A percentile compares a stretch with the other conserved stretches of the same genome.
Conservation (phyloP, 1,140 invertebrate genomes). For the Chymomyza costata region DNA sequence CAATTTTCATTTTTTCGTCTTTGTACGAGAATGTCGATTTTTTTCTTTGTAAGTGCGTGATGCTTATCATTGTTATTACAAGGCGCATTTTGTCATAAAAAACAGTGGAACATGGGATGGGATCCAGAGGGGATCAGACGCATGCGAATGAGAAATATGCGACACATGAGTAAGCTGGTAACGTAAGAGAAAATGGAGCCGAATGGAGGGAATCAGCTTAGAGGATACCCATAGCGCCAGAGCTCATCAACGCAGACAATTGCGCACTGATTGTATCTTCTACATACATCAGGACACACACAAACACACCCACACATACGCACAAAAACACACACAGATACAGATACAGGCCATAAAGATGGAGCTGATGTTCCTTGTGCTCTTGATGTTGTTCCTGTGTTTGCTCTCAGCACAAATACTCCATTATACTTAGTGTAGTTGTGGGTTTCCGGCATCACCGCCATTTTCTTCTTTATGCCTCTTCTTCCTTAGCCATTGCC, state of each 20-base stretch:
- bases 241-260: constrained; percentile 69
- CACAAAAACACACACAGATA: constrained; percentile 21
- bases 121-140: neutral
- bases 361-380: no score
- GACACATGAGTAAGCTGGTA: neutral
- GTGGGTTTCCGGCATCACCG: constrained; percentile 38
- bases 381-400: constrained; percentile 61
- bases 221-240: constrained; percentile 6
- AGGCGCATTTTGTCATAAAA: constrained; percentile 57
- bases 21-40: constrained; percentile 9
- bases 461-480: constrained; percentile 23
- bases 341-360: constrained; percentile 50
- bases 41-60: constrained; percentile 30
- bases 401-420: constrained; percentile 62
- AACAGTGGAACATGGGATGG: constrained; percentile 7
- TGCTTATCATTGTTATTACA: constrained; percentile 70
- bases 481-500: neutral
- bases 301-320: constrained; percentile 1
- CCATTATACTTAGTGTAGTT: constrained; percentile 61
- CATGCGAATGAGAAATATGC: no score
- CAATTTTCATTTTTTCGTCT: constrained; percentile 29
- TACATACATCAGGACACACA: constrained; percentile 9
- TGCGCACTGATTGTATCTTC: constrained; percentile 67
- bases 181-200: no score
- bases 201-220: no score